Evolutionary conservation across 1,140 invertebrate genomes (phyloP).

Genomic region (Saxidomus purpurata): DNA sequence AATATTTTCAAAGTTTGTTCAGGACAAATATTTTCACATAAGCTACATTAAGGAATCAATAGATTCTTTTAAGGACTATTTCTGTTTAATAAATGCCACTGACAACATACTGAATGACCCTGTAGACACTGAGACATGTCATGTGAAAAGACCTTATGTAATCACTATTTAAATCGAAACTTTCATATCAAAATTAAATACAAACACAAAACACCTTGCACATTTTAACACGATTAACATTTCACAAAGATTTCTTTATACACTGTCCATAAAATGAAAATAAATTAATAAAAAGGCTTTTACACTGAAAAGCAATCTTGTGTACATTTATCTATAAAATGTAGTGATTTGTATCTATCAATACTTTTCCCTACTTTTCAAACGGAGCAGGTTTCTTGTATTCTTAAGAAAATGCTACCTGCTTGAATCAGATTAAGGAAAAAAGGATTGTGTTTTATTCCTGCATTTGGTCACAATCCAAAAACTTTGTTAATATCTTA

Average conservation of each 20-base stretch:
- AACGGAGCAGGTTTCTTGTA: neutral
- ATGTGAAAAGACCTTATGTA: neutral
- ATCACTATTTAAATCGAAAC: conserved; percentile 6
- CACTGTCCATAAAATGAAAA: neutral
- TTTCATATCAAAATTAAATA: conserved; percentile 24
- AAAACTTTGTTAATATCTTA: too few relatives aligned
- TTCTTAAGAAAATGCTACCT: neutral
- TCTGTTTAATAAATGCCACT: neutral
- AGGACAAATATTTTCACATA: neutral
- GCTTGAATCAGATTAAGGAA: neutral
- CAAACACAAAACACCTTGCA: neutral
- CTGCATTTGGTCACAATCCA: neutral
- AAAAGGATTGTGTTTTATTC: neutral
- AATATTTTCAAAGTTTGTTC: neutral
- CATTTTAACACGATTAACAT: neutral
- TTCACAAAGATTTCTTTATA: neutral
- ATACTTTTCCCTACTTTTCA: conserved; percentile 20
- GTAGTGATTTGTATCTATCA: neutral
- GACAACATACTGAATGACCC: neutral
- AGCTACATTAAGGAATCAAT: neutral
- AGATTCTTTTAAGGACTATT: neutral
- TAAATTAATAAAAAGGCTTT: neutral
- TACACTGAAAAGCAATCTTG: neutral
- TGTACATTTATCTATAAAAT: neutral
- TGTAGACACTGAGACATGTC: neutral